Evolutionary conservation across 2,113 vertebrate genomes (phyloP).

Genomic region (Pan troglodytes): NHGRI_mPanTro3-v2.1_pri NC_072409.2:4279501-4280000

Average conservation of each 20-base stretch:
- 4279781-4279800: neutral
- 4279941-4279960: rapidly evolving
- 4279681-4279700: rapidly evolving
- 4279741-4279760: neutral
- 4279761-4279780: neutral
- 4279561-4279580: neutral
- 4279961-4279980: rapidly evolving
- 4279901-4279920: too few species aligned
- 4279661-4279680: rapidly evolving
- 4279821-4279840: neutral
- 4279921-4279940: too few species aligned
- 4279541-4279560: too few species aligned
- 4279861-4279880: rapidly evolving
- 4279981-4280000: neutral
- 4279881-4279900: neutral
- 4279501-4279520: neutral
- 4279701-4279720: neutral
- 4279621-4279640: neutral
- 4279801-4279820: neutral
- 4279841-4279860: too few species aligned
- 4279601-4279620: rapidly evolving
- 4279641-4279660: neutral
- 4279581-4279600: neutral
- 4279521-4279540: neutral
- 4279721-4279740: neutral